Evolutionary conservation across 2,113 vertebrate species (phyloP).

Genomic region (Heterocephalus glaber): DNA sequence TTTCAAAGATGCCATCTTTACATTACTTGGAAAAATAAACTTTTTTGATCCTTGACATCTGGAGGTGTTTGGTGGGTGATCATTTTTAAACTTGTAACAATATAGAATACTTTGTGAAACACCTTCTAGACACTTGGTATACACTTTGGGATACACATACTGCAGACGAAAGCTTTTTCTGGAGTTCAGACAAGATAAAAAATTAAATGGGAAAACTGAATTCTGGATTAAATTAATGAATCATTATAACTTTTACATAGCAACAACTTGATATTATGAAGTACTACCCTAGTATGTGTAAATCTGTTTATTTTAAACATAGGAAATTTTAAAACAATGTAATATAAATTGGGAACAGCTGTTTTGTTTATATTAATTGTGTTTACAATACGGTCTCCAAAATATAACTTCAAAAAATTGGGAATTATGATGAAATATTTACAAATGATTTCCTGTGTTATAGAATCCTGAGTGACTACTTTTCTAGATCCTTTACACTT

Average conservation of each 20-base stretch:
- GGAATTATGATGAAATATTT: constrained; percentile 33
- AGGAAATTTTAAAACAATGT: background rate
- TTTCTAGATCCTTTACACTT: background rate
- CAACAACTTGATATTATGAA: background rate
- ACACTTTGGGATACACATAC: constrained; percentile 68
- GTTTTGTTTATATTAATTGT: constrained; percentile 27
- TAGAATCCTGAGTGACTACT: background rate
- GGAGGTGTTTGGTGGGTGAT: constrained; percentile 74
- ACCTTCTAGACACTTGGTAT: constrained; percentile 71
- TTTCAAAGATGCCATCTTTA: constrained; percentile 75
- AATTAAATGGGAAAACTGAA: constrained; percentile 6
- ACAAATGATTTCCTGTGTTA: background rate
- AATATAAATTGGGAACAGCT: background rate
- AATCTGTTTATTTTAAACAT: background rate
- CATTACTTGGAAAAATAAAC: constrained; percentile 75
- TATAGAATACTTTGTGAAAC: constrained; percentile 76
- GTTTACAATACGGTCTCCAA: background rate
- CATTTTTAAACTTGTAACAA: constrained; percentile 75
- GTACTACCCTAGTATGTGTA: background rate
- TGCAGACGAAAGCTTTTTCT: constrained; percentile 44
- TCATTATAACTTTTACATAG: background rate
- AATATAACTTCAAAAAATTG: background rate
- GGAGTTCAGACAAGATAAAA: background rate
- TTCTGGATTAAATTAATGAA: constrained; percentile 52
- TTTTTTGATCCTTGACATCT: constrained; percentile 70